Percentiles rank a stretch among this genome's conserved stretches.
Evolutionary conservation across 2,888 invertebrate species (phyloP).

Genomic region (Ypsolopha scabrella): DNA sequence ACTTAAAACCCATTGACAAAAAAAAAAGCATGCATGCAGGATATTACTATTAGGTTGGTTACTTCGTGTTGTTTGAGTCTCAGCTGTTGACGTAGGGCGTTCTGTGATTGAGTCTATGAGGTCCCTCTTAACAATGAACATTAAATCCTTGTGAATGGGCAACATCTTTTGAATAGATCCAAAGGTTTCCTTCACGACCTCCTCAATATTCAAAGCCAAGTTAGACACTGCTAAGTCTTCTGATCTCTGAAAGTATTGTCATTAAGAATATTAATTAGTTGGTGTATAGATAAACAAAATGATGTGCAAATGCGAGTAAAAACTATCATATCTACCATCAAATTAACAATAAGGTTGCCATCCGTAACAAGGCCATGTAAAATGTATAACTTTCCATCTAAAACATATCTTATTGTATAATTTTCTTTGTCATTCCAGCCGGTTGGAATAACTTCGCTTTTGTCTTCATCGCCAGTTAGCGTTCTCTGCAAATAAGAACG

Average conservation of each 20-base stretch:
- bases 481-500: constrained; percentile 60
- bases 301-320: no score
- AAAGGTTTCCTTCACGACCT: constrained; percentile 59
- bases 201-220: constrained; percentile 69
- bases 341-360: constrained; percentile 73
- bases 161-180: constrained; percentile 75
- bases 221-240: constrained; percentile 72
- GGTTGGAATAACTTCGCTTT: constrained; percentile 78
- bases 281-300: no score
- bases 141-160: constrained; percentile 73
- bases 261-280: not conserved
- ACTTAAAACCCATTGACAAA: no score
- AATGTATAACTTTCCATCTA: constrained; percentile 75
- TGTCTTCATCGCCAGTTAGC: constrained; percentile 67
- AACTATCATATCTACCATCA: constrained; percentile 61
- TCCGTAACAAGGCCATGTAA: constrained; percentile 73
- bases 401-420: constrained; percentile 80
- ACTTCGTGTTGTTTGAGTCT: constrained; percentile 57
- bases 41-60: constrained; percentile 2
- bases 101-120: constrained; percentile 74
- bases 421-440: constrained; percentile 80
- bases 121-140: constrained; percentile 73
- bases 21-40: no score
- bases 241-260: constrained; percentile 47
- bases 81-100: constrained; percentile 44